phyloP scores from a whole-genome alignment of 2,888 invertebrate genomes.

The Poecilus cupreus region DNA sequence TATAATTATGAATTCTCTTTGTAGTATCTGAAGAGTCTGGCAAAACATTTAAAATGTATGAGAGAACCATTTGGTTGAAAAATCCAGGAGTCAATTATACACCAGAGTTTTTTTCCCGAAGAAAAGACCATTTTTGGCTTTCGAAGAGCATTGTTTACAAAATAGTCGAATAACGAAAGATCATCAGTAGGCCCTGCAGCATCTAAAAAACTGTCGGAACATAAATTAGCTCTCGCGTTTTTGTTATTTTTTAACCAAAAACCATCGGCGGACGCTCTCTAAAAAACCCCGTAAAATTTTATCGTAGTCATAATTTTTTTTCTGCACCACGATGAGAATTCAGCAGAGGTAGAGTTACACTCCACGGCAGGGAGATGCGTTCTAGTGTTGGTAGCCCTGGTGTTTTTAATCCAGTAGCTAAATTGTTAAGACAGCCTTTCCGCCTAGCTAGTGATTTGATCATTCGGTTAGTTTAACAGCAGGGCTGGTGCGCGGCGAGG shows the following conservation, averaged over 20 bases:
- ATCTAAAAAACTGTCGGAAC: constrained; percentile 40
- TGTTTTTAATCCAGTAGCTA: constrained; percentile 72
- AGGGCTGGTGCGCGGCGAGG: constrained; percentile 64
- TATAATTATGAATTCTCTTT: constrained; percentile 24
- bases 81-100: constrained; percentile 27
- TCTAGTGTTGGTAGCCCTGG: constrained; percentile 55
- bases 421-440: constrained; percentile 73
- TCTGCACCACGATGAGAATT: constrained; percentile 25
- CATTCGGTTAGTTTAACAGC: constrained; percentile 73
- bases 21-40: background rate
- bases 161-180: constrained; percentile 52
- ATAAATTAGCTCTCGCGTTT: constrained; percentile 55
- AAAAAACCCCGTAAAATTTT: constrained; percentile 56
- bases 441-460: constrained; percentile 72
- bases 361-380: background rate
- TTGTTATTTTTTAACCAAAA: constrained; percentile 57
- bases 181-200: background rate
- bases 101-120: background rate
- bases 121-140: constrained; percentile 20
- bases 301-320: constrained; percentile 53
- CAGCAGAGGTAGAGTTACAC: background rate
- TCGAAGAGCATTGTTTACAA: constrained; percentile 54
- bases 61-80: constrained; percentile 26
- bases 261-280: background rate
- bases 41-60: constrained; percentile 44